Evolutionary conservation across 2,113 vertebrate genomes (phyloP), one percentile per base, ranked within the genome.

Genomic region (Pimephales promelas): DNA sequence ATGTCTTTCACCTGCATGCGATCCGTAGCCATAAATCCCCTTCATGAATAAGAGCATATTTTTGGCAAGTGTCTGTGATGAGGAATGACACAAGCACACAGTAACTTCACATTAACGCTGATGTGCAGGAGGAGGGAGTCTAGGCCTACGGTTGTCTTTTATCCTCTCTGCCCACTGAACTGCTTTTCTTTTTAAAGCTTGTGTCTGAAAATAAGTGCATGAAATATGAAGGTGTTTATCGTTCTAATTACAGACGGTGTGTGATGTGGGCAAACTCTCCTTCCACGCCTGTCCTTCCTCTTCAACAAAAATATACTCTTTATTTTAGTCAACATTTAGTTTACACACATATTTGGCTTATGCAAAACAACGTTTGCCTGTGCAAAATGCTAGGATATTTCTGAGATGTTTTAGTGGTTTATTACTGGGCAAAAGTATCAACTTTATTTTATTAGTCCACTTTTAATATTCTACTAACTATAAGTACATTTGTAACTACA

Each of bases 221-320:
- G 31, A 78, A 77, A 24, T 24, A 56, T 57, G 22, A 18, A 20
- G 31, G 73, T 24, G 36, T 78, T 78, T 26, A 40, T 59, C 54
- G 45, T 78, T 78, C 4, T 61, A 78, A 78, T 78, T 78, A 78
- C 14, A 78, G 36, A 18, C 11, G 24, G 20, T 62, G 14, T 61
- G 56, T 78, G 76, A 43, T 18, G 76, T 78, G 75, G 56, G 34
- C 56, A 26, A 54, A 40, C 45, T 22, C 9, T 10, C 73, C 49
- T 47, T 6, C 28, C 73, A 31, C 10, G 4, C 49, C 49, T 40
- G 22, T 5, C 34, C 54, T 43, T 16, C 31, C 31, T 10, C 6
- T 18, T 59, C 34, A 59, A 59, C 59, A 43, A 61, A 78, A 59
- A 61, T 59, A 40, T 43, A 7, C 18, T 20, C 28, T 68, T 13